Conservation (phyloP, 2,888 invertebrate genomes). For the Elmis aenea region DNA sequence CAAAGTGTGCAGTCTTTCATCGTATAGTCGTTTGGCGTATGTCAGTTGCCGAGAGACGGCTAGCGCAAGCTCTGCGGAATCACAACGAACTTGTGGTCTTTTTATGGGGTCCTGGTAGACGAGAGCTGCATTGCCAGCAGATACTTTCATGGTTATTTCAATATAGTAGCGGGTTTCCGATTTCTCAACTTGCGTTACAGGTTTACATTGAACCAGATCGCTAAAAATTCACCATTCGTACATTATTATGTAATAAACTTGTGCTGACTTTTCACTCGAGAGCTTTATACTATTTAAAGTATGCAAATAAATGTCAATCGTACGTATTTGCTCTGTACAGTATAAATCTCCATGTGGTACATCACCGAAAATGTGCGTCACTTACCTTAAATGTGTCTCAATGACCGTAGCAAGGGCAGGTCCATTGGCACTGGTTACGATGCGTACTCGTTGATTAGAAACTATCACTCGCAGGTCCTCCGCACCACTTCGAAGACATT, state of each 20-base stretch:
- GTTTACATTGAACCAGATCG: slow-evolving; percentile 63
- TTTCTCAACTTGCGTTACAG: slow-evolving; percentile 49
- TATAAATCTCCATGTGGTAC: no score
- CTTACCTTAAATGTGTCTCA: slow-evolving; percentile 58
- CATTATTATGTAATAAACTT: background rate
- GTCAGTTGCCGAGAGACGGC: slow-evolving; percentile 78
- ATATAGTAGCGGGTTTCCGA: slow-evolving; percentile 57
- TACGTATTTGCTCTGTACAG: no score
- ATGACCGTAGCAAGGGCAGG: slow-evolving; percentile 53
- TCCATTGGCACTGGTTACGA: slow-evolving; percentile 59
- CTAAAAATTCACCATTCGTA: no score
- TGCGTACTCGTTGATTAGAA: slow-evolving; percentile 68
- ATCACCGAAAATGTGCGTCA: no score
- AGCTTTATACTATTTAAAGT: background rate
- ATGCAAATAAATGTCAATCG: background rate
- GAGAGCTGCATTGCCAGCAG: slow-evolving; percentile 46
- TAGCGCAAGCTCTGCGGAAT: slow-evolving; percentile 63
- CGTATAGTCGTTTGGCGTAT: slow-evolving; percentile 80
- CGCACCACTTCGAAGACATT: slow-evolving; percentile 66
- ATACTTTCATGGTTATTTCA: slow-evolving; percentile 61
- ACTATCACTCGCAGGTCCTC: slow-evolving; percentile 80
- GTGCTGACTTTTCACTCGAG: background rate
- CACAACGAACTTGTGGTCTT: slow-evolving; percentile 74
- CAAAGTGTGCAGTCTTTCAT: slow-evolving; percentile 70
- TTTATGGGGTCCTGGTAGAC: slow-evolving; percentile 54